Evolutionary conservation across 2,113 vertebrate species (phyloP), one percentile per base, ranked within the genome.

Genomic region (Oplegnathus fasciatus): DNA sequence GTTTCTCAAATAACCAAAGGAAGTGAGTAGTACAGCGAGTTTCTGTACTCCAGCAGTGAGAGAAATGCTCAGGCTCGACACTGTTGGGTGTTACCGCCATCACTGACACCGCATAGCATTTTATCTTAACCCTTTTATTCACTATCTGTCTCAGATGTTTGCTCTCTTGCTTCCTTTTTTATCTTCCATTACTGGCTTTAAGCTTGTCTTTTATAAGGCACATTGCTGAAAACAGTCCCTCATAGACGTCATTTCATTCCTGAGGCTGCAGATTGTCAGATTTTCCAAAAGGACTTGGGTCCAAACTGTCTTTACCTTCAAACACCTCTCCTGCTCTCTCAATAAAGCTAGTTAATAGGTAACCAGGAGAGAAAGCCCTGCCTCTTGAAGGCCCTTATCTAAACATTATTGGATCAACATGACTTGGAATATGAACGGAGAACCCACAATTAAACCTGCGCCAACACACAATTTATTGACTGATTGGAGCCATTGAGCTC

Each of bases 321-420:
- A 15, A 50, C 26, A 17, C 1, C 18, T 28, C 30, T 58, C 1
- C 28, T 72, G 57, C 44, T 26, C 24, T 81, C 57, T 75, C 80
- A 80, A 28, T 77, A 20, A 34, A 75, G 7, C 1, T 74, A 34
- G 85, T 90, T 87, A 88, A 90, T 90, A 6, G 6, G 13, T 89
- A 91, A 91, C 84, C 1, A 37, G 13, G 11, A 17, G 8, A 34
- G 44, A 65, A 40, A 55, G 62, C 34, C 0, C 48, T 65, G 13
- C 30, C 83, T 77, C 40, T 88, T 83, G 5, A 86, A 75, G 61
- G 37, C n/a, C 1, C 42, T 86, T 90, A 83, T 86, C n/a, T 83
- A 84, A 90, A 91, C 80, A n/a, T 65, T 72, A 72, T 58, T 86
- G 30, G 71, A 83, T 76, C 76, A 68, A 86, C 81, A 66, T 24